phyloP scores from a whole-genome alignment of 2,888 invertebrate genomes.

The Papilio protenor region DNA sequence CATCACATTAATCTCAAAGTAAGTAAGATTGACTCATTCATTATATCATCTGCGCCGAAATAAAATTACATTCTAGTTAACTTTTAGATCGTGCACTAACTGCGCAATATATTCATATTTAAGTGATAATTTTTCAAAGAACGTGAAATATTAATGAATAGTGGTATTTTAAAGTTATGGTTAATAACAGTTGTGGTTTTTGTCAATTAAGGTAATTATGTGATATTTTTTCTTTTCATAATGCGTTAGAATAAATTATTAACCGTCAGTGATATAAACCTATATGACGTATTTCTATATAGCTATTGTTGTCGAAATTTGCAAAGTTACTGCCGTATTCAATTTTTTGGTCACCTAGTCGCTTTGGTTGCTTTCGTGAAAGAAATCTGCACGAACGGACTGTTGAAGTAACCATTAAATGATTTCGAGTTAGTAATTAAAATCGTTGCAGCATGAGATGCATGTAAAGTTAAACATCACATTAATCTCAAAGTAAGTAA shows the following conservation, averaged over 20 bases:
- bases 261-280: too few relatives aligned
- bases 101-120: not conserved
- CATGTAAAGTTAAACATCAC: not conserved
- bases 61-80: not conserved
- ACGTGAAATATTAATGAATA: too few relatives aligned
- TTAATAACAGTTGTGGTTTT: too few relatives aligned
- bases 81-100: not conserved
- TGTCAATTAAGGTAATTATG: too few relatives aligned
- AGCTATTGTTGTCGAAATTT: too few relatives aligned
- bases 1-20: not conserved
- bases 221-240: too few relatives aligned
- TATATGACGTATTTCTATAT: too few relatives aligned
- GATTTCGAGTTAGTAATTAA: not conserved
- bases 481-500: not conserved
- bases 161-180: too few relatives aligned
- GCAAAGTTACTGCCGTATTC: not conserved
- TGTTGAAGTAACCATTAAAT: not conserved
- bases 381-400: not conserved
- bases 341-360: not conserved
- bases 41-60: constrained; percentile 6
- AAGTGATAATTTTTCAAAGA: too few relatives aligned
- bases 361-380: not conserved
- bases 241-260: too few relatives aligned
- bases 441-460: not conserved
- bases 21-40: constrained; percentile 4